Percentiles rank a stretch among this genome's conserved stretches.
These are phyloP conservation scores for Argopecten irradians DNA, from an alignment of 1,140 invertebrate species.

Conservation along the genomic window DNA sequence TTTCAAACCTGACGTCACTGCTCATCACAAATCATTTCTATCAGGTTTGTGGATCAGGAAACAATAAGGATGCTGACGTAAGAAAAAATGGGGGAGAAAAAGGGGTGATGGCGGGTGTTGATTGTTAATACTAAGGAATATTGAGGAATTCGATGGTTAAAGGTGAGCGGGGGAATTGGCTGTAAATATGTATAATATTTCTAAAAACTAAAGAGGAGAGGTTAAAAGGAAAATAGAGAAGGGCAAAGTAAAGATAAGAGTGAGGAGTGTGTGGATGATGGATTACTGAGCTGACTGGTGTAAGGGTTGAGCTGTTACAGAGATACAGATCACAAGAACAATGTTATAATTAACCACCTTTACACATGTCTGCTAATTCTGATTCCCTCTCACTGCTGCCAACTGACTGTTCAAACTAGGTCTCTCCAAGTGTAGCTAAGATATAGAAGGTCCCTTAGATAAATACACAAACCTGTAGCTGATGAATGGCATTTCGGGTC, in stretches of 20 bases:
- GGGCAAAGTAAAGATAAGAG: not conserved
- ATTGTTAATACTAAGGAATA: too few species aligned
- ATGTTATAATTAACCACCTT: conserved; percentile 6
- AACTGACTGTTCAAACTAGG: too few species aligned
- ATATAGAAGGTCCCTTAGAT: too few species aligned
- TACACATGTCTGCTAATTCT: not conserved
- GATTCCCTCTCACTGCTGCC: not conserved
- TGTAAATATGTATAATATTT: too few species aligned
- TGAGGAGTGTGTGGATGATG: not conserved
- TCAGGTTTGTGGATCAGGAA: not conserved
- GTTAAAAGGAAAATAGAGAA: not conserved
- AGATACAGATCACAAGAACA: not conserved
- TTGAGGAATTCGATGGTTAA: too few species aligned
- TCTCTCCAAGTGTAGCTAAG: too few species aligned
- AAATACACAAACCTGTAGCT: too few species aligned
- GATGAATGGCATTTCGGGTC: too few species aligned
- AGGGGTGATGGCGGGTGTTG: not conserved
- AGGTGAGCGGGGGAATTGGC: too few species aligned
- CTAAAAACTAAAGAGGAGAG: too few species aligned
- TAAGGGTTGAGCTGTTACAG: not conserved
- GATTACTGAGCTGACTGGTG: not conserved
- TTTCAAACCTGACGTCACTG: not conserved
- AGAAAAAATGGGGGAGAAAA: not conserved
- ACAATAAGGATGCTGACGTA: not conserved
- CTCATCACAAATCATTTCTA: not conserved